Percentiles rank a stretch among this genome's conserved stretches.
These are phyloP conservation scores for Eulimnadia texana DNA, from an alignment of 1,140 invertebrate species.

Conservation along the genomic window DNA sequence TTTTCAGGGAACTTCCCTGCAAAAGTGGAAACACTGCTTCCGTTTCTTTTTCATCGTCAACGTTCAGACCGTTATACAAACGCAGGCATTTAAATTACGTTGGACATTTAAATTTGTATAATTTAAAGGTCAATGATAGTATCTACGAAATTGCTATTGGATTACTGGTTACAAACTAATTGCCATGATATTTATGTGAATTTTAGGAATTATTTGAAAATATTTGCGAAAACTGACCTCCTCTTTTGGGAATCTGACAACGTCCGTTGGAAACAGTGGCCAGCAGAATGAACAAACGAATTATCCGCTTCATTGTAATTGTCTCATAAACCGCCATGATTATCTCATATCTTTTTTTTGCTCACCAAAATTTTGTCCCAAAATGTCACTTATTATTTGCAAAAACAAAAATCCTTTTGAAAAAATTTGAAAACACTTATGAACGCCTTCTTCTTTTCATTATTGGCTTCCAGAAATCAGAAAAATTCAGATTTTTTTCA, in stretches of 20 bases:
- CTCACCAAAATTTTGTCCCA: neutral
- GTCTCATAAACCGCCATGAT: neutral
- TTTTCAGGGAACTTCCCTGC: too few relatives aligned
- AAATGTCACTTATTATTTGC: neutral
- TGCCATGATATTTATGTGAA: neutral
- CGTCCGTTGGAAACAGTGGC: neutral
- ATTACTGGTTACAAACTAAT: neutral
- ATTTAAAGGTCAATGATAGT: too few relatives aligned
- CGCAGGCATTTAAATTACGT: too few relatives aligned
- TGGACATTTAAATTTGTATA: too few relatives aligned
- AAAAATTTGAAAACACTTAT: neutral
- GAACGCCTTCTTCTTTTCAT: neutral
- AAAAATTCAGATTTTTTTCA: neutral
- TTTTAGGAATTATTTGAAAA: neutral
- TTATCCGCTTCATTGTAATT: slow-evolving; percentile 6
- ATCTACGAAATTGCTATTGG: neutral
- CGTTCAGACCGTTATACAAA: too few relatives aligned
- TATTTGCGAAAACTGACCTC: neutral
- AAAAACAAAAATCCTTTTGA: neutral
- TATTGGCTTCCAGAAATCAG: neutral
- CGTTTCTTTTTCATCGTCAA: too few relatives aligned
- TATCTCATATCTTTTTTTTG: neutral
- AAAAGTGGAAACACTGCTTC: too few relatives aligned
- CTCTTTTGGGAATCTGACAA: slow-evolving; percentile 10
- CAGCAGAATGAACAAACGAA: neutral